A percentile compares a stretch with the other conserved stretches of the same genome.
Evolutionary conservation across 2,888 invertebrate genomes (phyloP).

Genomic region (Eupeodes latifasciatus): DNA sequence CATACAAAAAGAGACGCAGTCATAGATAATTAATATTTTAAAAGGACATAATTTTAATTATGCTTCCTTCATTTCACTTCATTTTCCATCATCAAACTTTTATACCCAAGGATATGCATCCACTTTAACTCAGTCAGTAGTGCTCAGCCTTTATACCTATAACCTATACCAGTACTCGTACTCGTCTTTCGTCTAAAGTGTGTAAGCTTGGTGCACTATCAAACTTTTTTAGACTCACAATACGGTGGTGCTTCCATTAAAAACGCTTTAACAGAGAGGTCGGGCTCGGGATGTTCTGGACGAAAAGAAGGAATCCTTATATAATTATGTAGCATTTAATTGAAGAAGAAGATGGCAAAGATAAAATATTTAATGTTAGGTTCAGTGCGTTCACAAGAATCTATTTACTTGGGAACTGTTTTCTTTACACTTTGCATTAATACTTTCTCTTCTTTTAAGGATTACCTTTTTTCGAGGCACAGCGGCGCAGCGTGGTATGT

Average conservation of each 20-base stretch:
- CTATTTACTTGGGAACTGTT: slow-evolving; percentile 47
- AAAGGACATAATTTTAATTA: slow-evolving; percentile 74
- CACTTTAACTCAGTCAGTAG: slow-evolving; percentile 1
- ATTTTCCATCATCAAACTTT: slow-evolving; percentile 61
- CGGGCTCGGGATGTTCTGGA: neutral
- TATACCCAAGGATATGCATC: slow-evolving; percentile 51
- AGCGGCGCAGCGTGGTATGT: neutral
- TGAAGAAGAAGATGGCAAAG: neutral
- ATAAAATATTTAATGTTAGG: neutral
- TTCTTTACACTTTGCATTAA: slow-evolving; percentile 56
- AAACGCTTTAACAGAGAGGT: slow-evolving; percentile 50
- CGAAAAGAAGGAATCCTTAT: neutral
- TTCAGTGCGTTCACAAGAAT: slow-evolving; percentile 27
- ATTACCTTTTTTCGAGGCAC: slow-evolving; percentile 15
- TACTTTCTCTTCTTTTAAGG: slow-evolving; percentile 34
- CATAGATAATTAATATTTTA: slow-evolving; percentile 74
- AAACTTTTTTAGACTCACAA: slow-evolving; percentile 33
- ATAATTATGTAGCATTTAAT: slow-evolving; percentile 32
- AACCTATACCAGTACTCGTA: neutral
- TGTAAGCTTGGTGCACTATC: slow-evolving; percentile 38
- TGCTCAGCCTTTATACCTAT: neutral
- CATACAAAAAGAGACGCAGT: slow-evolving; percentile 26
- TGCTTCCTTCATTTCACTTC: slow-evolving; percentile 61
- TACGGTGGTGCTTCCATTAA: slow-evolving; percentile 45
- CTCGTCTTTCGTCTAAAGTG: neutral